Evolutionary conservation across 2,888 invertebrate genomes (phyloP).

Genomic region (Meteorus colon): DNA sequence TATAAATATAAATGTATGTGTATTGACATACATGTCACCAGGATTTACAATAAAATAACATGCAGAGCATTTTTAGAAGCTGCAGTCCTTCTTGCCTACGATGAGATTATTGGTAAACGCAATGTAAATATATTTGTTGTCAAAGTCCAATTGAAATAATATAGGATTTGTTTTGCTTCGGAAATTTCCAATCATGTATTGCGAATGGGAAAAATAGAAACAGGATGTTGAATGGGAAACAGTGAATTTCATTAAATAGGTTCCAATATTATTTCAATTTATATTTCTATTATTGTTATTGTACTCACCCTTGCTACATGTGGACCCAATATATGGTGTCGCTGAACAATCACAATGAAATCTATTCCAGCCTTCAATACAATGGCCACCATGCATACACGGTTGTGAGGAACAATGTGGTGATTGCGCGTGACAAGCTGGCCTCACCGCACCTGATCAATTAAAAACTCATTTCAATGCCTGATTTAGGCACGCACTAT

Average conservation of each 20-base stretch:
- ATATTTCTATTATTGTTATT: background rate
- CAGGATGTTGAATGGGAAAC: too few species aligned
- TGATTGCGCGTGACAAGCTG: conserved; percentile 87
- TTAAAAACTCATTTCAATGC: conserved; percentile 22
- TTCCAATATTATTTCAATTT: too few species aligned
- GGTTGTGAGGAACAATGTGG: conserved; percentile 89
- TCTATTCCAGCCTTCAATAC: conserved; percentile 96
- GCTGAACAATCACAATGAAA: conserved; percentile 94
- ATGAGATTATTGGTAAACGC: background rate
- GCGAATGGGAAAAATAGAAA: too few species aligned
- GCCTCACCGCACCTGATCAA: conserved; percentile 86
- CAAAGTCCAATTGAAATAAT: background rate
- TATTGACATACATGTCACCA: background rate
- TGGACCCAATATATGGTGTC: conserved; percentile 91
- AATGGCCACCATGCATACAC: conserved; percentile 91
- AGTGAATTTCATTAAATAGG: too few species aligned
- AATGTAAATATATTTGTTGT: background rate
- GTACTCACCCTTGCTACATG: conserved; percentile 86
- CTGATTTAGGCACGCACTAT: background rate
- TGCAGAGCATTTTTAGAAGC: background rate
- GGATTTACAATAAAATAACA: background rate
- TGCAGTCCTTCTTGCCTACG: background rate
- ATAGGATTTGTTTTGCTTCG: background rate
- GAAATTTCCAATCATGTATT: too few species aligned
- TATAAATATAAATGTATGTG: background rate